Conservation (phyloP, 2,888 invertebrate genomes). For the Sisyra terminalis region DNA sequence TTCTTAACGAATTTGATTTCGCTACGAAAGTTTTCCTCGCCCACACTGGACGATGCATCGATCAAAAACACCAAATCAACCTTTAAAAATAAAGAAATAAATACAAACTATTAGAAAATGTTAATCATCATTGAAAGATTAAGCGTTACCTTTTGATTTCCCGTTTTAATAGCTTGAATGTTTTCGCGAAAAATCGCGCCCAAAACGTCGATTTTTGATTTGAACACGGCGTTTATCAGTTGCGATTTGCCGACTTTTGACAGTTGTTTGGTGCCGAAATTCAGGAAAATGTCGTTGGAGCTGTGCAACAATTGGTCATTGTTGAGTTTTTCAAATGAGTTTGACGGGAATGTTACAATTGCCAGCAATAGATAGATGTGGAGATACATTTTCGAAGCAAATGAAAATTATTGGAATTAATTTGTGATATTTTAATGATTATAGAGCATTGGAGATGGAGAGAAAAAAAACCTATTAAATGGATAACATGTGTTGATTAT, state of each 20-base stretch:
- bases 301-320: background rate
- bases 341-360: too few relatives aligned
- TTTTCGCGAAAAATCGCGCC: constrained; percentile 36
- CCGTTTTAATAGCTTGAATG: constrained; percentile 30
- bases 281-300: constrained; percentile 3
- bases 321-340: background rate
- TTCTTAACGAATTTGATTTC: constrained; percentile 51
- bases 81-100: constrained; percentile 13
- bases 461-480: too few relatives aligned
- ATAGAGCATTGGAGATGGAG: too few relatives aligned
- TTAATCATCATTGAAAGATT: background rate
- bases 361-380: too few relatives aligned
- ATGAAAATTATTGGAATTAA: too few relatives aligned
- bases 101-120: background rate
- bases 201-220: constrained; percentile 34
- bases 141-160: constrained; percentile 4
- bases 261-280: constrained; percentile 3
- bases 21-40: constrained; percentile 42
- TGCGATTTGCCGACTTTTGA: background rate
- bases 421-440: too few relatives aligned
- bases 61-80: constrained; percentile 49
- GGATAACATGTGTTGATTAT: too few relatives aligned
- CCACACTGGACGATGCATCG: constrained; percentile 53
- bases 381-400: too few relatives aligned
- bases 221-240: constrained; percentile 24